phyloP scores from a whole-genome alignment of 2,888 invertebrate species.

The Apamea anceps region DNA sequence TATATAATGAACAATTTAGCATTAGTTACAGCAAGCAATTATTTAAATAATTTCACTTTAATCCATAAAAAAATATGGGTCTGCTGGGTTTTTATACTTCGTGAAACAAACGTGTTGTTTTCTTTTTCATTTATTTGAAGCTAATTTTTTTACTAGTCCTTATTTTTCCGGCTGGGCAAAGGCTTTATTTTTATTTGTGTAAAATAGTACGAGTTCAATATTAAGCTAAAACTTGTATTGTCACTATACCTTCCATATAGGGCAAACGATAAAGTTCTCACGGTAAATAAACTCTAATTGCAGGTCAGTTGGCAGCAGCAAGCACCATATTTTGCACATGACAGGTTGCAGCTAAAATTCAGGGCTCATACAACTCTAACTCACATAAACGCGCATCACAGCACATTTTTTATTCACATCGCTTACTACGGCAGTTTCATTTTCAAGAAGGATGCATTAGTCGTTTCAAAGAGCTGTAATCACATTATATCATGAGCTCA shows the following conservation, averaged over 20 bases:
- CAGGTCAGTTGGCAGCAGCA: not conserved
- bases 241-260: not conserved
- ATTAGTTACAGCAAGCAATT: not conserved
- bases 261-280: not conserved
- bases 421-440: not conserved
- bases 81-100: no score
- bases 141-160: not conserved
- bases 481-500: constrained; percentile 37
- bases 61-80: not conserved
- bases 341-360: constrained; percentile 3
- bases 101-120: not conserved
- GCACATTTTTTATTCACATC: constrained; percentile 8
- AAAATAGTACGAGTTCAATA: not conserved
- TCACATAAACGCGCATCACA: not conserved
- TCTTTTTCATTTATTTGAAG: not conserved
- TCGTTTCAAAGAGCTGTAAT: constrained; percentile 43
- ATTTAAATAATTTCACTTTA: not conserved
- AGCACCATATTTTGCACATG: constrained; percentile 1
- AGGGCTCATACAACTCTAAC: not conserved
- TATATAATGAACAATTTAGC: not conserved
- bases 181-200: not conserved
- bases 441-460: constrained; percentile 38
- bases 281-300: constrained; percentile 6
- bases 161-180: not conserved
- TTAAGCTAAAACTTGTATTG: not conserved